Evolutionary conservation across 37 sponge, comb jelly and placozoan genomes (phyloP).

Genomic region (Theonella swinhoei): DNA sequence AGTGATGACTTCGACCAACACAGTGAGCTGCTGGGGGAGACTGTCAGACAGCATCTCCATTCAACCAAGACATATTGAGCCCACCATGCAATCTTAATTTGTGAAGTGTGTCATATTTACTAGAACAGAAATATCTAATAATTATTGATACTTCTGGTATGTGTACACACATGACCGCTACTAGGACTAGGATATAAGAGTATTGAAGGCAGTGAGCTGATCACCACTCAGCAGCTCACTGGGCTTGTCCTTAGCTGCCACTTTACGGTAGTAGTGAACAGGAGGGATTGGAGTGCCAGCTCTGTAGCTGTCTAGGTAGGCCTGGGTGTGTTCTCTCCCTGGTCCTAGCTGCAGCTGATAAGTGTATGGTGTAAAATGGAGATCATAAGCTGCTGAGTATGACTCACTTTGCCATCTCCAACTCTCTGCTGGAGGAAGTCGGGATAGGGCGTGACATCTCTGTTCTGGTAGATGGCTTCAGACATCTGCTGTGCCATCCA

Average conservation of each 20-base stretch:
- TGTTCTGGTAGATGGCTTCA: constrained; percentile 66
- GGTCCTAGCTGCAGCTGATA: constrained; percentile 46
- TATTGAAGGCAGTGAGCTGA: constrained; percentile 40
- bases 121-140: too few species aligned
- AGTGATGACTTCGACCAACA: constrained; percentile 4
- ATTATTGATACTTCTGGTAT: too few species aligned
- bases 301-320: constrained; percentile 67
- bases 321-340: constrained; percentile 65
- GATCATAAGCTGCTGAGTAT: too few species aligned
- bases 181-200: too few species aligned
- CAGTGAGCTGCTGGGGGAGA: constrained; percentile 8
- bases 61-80: background rate
- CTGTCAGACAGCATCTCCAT: constrained; percentile 3
- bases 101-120: background rate
- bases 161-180: too few species aligned
- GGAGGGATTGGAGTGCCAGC: constrained; percentile 63
- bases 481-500: constrained; percentile 79
- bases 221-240: constrained; percentile 50
- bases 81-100: background rate
- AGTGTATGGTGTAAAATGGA: too few species aligned
- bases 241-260: constrained; percentile 75
- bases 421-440: constrained; percentile 70
- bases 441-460: constrained; percentile 81
- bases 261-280: constrained; percentile 77
- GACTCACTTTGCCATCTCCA: background rate